Conservation (phyloP, 2,888 invertebrate species). For the Tholera decimalis region DNA sequence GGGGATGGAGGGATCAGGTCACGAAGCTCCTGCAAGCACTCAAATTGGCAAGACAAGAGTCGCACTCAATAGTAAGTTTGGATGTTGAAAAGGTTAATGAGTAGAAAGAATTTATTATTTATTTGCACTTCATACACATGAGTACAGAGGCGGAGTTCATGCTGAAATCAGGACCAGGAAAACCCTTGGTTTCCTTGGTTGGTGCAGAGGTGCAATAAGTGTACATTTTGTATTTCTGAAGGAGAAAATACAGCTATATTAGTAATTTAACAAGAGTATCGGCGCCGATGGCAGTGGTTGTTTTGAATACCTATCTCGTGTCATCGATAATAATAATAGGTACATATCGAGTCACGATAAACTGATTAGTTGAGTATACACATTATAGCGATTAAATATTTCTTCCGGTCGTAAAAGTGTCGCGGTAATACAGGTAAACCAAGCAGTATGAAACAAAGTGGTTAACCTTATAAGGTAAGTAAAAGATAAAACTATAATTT, state of each 20-base stretch:
- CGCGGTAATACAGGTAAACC: conserved; percentile 14
- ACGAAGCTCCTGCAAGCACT: too few relatives aligned
- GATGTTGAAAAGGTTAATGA: not conserved
- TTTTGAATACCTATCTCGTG: conserved; percentile 45
- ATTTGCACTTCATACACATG: too few relatives aligned
- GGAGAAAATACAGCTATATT: not conserved
- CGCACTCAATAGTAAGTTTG: not conserved
- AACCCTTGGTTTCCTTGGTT: too few relatives aligned
- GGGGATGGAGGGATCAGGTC: too few relatives aligned
- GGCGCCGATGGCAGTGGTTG: not conserved
- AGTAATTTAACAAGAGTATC: not conserved
- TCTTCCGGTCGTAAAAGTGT: conserved; percentile 47
- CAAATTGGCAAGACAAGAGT: too few relatives aligned
- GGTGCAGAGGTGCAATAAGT: too few relatives aligned
- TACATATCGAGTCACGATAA: conserved; percentile 33
- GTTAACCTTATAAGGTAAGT: conserved; percentile 61
- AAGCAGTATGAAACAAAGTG: conserved; percentile 49
- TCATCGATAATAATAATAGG: conserved; percentile 29
- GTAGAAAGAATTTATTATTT: not conserved
- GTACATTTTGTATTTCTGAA: not conserved
- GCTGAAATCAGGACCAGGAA: too few relatives aligned
- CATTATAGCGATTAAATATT: conserved; percentile 36
- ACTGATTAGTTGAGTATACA: conserved; percentile 40
- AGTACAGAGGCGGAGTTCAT: too few relatives aligned
- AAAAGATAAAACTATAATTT: conserved; percentile 68